Conservation (phyloP, 1,140 invertebrate species). For the Caenorhabditis tropicalis region DNA sequence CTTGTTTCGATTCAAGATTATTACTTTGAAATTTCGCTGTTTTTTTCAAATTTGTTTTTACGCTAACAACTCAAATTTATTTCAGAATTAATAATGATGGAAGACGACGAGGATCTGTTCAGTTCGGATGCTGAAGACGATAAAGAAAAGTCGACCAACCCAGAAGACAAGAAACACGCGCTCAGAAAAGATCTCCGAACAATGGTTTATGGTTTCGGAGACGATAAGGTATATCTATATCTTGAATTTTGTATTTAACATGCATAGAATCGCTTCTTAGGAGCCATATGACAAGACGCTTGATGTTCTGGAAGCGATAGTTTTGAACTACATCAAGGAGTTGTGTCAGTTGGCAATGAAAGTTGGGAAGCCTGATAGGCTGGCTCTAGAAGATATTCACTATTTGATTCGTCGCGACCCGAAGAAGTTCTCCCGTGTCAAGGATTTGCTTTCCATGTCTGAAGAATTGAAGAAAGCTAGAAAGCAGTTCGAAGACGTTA, state of each 20-base stretch:
- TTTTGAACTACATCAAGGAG: constrained; percentile 89
- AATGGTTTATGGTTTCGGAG: constrained; percentile 99
- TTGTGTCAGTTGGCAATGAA: constrained; percentile 90
- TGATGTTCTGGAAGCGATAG: constrained; percentile 93
- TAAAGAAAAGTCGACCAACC: background rate
- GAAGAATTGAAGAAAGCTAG: constrained; percentile 97
- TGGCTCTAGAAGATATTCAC: constrained; percentile 97
- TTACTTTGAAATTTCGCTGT: background rate
- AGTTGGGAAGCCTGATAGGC: constrained; percentile 88
- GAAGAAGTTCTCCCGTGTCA: constrained; percentile 95
- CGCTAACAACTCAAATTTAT: background rate
- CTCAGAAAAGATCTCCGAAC: constrained; percentile 78
- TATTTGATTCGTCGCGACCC: constrained; percentile 96
- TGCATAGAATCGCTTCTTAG: constrained; percentile 74
- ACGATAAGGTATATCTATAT: constrained; percentile 77
- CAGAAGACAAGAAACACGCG: constrained; percentile 44
- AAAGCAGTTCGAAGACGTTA: constrained; percentile 99
- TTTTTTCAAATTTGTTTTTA: background rate
- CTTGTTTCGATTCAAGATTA: background rate
- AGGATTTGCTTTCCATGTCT: constrained; percentile 96
- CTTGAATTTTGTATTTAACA: background rate
- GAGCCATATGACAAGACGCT: constrained; percentile 99
- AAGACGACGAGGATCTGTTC: constrained; percentile 33
- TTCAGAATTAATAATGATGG: background rate
- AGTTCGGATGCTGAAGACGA: constrained; percentile 4